Evolutionary conservation across 2,113 vertebrate species (phyloP).

Genomic region (Okapia johnstoni): DNA sequence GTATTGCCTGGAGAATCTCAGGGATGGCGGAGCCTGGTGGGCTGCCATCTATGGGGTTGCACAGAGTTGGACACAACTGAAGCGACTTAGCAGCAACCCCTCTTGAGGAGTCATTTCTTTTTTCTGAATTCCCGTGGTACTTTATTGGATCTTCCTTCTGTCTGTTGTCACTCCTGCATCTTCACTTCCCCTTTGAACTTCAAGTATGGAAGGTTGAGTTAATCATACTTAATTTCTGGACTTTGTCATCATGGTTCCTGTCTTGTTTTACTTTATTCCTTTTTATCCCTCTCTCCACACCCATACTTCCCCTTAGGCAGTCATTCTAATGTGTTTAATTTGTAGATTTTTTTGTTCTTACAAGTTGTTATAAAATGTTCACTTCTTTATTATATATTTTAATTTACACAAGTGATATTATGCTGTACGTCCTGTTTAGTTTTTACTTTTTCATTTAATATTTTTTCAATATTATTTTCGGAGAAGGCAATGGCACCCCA

Average conservation of each 20-base stretch:
- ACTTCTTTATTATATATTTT: conserved; percentile 9
- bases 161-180: neutral
- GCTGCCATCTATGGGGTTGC: too few species aligned
- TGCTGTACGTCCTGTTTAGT: neutral
- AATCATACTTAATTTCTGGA: neutral
- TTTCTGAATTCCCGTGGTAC: neutral
- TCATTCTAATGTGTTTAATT: conserved; percentile 5
- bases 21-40: too few species aligned
- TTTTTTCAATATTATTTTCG: neutral
- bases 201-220: neutral
- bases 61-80: too few species aligned
- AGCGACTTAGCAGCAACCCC: neutral
- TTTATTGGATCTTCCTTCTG: conserved; percentile 16
- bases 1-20: too few species aligned
- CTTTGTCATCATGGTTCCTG: neutral
- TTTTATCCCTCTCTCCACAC: neutral
- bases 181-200: neutral
- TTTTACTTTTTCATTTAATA: neutral
- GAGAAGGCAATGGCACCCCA: too few species aligned
- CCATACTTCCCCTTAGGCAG: neutral
- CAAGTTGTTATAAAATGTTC: conserved; percentile 31
- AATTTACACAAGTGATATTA: neutral
- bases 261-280: neutral
- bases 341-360: conserved; percentile 16
- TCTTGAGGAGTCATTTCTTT: conserved; percentile 26